Conservation (phyloP, 2,797 vertebrate genomes). For the Schizothorax lantsangensis region DNA sequence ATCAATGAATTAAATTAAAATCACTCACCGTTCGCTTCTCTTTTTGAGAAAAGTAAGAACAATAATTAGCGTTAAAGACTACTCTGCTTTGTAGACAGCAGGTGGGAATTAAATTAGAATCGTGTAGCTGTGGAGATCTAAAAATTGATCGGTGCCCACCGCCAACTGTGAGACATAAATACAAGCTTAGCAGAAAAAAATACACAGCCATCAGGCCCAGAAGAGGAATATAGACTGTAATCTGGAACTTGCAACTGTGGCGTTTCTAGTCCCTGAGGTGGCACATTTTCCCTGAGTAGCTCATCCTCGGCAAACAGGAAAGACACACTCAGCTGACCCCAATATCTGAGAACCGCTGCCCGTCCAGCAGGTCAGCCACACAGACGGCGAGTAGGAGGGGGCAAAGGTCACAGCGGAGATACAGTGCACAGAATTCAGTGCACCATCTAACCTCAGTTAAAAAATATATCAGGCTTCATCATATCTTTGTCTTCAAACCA, state of each 20-base stretch:
- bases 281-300: slow-evolving; percentile 33
- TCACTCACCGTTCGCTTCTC: neutral
- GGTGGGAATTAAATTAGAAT: slow-evolving; percentile 41
- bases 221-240: slow-evolving; percentile 44
- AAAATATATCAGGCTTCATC: neutral
- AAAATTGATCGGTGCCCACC: slow-evolving; percentile 28
- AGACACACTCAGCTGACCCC: slow-evolving; percentile 39
- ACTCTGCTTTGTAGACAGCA: slow-evolving; percentile 37
- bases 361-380: neutral
- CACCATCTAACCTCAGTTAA: neutral
- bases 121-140: slow-evolving; percentile 19
- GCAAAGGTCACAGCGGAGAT: slow-evolving; percentile 2
- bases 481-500: slow-evolving; percentile 2
- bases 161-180: slow-evolving; percentile 45
- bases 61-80: slow-evolving; percentile 36
- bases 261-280: slow-evolving; percentile 45
- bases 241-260: slow-evolving; percentile 51
- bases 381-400: neutral
- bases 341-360: slow-evolving; percentile 33
- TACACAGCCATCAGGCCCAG: slow-evolving; percentile 38
- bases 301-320: slow-evolving; percentile 33
- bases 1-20: slow-evolving; percentile 31
- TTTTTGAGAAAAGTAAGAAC: neutral
- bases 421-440: slow-evolving; percentile 10
- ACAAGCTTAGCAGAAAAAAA: slow-evolving; percentile 50